Percentiles rank a stretch among this genome's conserved stretches.
These are phyloP conservation scores for Gastrophryne carolinensis DNA, from an alignment of 2,797 vertebrate genomes.

Conservation along the genomic window DNA sequence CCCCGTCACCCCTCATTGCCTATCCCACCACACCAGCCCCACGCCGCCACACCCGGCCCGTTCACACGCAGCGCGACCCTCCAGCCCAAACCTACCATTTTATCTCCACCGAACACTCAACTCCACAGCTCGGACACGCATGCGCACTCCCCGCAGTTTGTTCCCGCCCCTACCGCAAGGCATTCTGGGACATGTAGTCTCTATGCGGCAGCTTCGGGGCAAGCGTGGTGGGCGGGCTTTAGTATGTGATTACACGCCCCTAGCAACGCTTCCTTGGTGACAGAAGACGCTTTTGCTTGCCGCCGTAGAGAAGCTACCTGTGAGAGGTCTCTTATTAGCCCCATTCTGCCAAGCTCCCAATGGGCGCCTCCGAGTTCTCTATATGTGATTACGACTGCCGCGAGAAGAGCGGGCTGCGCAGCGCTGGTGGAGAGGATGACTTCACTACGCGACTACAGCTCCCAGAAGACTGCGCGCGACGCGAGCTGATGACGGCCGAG, in stretches of 20 bases:
- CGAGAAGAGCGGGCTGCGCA: too few species aligned
- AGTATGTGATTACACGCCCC: not conserved
- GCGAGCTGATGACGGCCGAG: not conserved
- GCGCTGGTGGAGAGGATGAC: too few species aligned
- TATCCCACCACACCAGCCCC: conserved; percentile 12
- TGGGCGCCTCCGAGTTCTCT: too few species aligned
- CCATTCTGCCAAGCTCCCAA: too few species aligned
- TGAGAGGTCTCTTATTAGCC: too few species aligned
- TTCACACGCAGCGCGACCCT: not conserved
- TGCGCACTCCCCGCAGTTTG: conserved; percentile 57
- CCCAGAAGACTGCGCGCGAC: not conserved
- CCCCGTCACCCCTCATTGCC: not conserved
- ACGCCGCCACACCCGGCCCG: accelerated
- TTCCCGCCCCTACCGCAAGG: not conserved
- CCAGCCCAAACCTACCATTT: conserved; percentile 86
- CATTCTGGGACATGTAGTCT: conserved; percentile 35
- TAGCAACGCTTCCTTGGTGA: too few species aligned
- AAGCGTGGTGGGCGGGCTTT: not conserved
- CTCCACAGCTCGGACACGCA: conserved; percentile 74
- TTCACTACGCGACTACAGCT: not conserved
- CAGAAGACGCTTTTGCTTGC: too few species aligned
- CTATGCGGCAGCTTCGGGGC: not conserved
- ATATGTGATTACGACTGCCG: too few species aligned
- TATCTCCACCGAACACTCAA: conserved; percentile 84
- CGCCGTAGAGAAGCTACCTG: too few species aligned